Evolutionary conservation across 64 coral and sea anemone species (phyloP).

Genomic region (Catalaphyllia jardinei): DNA sequence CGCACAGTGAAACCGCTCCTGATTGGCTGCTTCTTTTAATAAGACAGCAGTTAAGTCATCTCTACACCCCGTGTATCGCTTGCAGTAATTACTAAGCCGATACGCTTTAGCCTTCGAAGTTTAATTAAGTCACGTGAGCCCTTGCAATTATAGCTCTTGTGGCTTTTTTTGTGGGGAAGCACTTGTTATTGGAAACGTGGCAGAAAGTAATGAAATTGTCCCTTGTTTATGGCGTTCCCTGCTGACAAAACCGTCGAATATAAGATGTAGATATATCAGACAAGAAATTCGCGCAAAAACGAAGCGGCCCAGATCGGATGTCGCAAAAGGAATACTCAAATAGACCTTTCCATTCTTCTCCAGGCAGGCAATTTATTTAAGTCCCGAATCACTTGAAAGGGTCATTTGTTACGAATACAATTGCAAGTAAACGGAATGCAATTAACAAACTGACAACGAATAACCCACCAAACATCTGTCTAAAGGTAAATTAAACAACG

Average conservation of each 20-base stretch:
- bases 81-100: slow-evolving; percentile 80
- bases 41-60: slow-evolving; percentile 86
- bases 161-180: slow-evolving; percentile 57
- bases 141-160: slow-evolving; percentile 67
- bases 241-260: slow-evolving; percentile 57
- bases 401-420: slow-evolving; percentile 83
- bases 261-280: background rate
- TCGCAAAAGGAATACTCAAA: slow-evolving; percentile 70
- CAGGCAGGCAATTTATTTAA: slow-evolving; percentile 85
- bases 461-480: slow-evolving; percentile 83
- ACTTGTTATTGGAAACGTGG: slow-evolving; percentile 50
- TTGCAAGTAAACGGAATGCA: slow-evolving; percentile 94
- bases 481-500: slow-evolving; percentile 85
- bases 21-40: slow-evolving; percentile 81
- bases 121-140: slow-evolving; percentile 91
- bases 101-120: slow-evolving; percentile 64
- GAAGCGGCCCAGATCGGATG: slow-evolving; percentile 66
- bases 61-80: slow-evolving; percentile 68
- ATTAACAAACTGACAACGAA: slow-evolving; percentile 90
- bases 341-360: slow-evolving; percentile 74
- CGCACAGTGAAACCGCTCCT: slow-evolving; percentile 23
- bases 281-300: slow-evolving; percentile 28
- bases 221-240: slow-evolving; percentile 37
- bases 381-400: slow-evolving; percentile 82
- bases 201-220: slow-evolving; percentile 60